Percentiles rank a stretch among this genome's conserved stretches.
These are phyloP conservation scores for Calyptommatus sinebrachiatus DNA, from an alignment of 2,113 vertebrate genomes.

Conservation along the genomic window DNA sequence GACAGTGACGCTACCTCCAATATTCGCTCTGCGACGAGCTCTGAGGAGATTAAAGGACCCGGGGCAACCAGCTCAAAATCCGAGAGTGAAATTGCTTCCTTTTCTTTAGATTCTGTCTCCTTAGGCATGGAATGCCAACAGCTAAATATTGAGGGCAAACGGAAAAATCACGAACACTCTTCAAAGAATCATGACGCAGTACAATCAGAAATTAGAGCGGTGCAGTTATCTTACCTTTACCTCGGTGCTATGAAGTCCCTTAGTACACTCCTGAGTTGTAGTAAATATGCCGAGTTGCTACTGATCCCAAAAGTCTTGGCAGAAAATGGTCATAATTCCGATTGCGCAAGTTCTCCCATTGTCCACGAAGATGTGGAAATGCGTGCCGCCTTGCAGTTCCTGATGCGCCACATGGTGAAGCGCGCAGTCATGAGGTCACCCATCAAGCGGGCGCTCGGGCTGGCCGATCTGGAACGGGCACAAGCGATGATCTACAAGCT, in stretches of 20 bases:
- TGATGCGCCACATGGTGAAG: conserved; percentile 98
- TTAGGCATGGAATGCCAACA: conserved; percentile 66
- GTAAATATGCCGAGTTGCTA: conserved; percentile 93
- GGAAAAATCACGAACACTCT: conserved; percentile 81
- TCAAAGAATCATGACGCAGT: conserved; percentile 74
- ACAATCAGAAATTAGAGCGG: conserved; percentile 89
- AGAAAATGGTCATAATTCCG: conserved; percentile 91
- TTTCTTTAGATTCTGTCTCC: conserved; percentile 69
- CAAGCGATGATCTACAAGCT: conserved; percentile 97
- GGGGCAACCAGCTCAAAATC: conserved; percentile 74
- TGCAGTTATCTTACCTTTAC: conserved; percentile 94
- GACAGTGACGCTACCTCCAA: conserved; percentile 75
- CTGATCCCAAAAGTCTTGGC: conserved; percentile 91
- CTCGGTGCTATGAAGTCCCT: conserved; percentile 96
- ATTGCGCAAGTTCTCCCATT: conserved; percentile 80
- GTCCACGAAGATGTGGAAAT: conserved; percentile 92
- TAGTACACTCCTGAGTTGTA: conserved; percentile 92
- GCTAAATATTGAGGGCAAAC: conserved; percentile 75
- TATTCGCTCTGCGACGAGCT: conserved; percentile 72
- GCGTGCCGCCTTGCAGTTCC: conserved; percentile 90
- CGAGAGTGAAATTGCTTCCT: conserved; percentile 82
- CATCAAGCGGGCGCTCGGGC: conserved; percentile 89
- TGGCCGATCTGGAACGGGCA: conserved; percentile 90
- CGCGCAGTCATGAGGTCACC: conserved; percentile 94
- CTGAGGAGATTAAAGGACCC: conserved; percentile 84